A percentile compares a stretch with the other conserved stretches of the same genome.
These are phyloP conservation scores for Heliconius hewitsoni DNA, from an alignment of 1,140 invertebrate genomes.

Conservation along the genomic window DNA sequence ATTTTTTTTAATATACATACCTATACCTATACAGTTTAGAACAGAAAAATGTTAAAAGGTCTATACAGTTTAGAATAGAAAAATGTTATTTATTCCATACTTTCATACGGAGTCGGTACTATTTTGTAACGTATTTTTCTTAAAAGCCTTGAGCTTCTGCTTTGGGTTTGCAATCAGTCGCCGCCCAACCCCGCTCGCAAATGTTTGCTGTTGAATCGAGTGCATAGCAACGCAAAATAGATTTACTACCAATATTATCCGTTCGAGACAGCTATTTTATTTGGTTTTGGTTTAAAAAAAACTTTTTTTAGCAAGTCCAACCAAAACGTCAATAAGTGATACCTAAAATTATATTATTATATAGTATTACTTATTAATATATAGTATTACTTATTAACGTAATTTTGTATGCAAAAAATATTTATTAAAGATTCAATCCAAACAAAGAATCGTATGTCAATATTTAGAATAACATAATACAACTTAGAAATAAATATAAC, in stretches of 20 bases:
- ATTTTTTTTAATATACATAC: no score
- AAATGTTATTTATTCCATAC: neutral
- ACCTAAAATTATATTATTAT: no score
- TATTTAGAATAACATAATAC: no score
- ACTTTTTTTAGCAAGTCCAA: neutral
- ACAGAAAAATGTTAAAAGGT: neutral
- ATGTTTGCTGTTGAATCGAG: constrained; percentile 41
- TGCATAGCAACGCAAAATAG: constrained; percentile 30
- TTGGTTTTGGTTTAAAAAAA: neutral
- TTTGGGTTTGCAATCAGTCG: constrained; percentile 43
- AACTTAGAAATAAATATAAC: no score
- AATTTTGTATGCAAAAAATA: no score
- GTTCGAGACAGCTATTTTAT: constrained; percentile 14
- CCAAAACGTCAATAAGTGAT: no score
- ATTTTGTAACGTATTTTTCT: constrained; percentile 15
- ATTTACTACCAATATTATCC: constrained; percentile 29
- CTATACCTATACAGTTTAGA: neutral
- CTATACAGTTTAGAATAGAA: neutral
- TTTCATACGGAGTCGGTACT: neutral
- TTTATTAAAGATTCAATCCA: no score
- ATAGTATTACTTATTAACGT: no score
- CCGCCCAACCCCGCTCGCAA: constrained; percentile 39
- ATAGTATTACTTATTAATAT: no score
- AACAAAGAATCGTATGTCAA: no score
- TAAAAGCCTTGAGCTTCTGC: constrained; percentile 12